Percentiles rank a stretch among this genome's conserved stretches.
These are phyloP conservation scores for Globodera ellingtonae DNA, from an alignment of 1,140 invertebrate species.

Conservation along the genomic window DNA sequence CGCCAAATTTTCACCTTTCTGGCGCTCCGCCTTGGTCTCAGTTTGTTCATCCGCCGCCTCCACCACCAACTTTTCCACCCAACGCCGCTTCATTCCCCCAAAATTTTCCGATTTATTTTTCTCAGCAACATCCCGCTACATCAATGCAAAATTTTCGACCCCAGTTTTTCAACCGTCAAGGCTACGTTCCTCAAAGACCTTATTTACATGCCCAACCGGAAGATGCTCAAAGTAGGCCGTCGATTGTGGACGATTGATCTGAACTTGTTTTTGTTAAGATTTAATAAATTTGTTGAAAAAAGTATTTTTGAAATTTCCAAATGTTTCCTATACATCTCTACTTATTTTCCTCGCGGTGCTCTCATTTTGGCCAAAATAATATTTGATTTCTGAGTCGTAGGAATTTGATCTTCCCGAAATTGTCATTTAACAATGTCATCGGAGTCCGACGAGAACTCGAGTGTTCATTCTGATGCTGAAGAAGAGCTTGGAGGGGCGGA, in stretches of 20 bases:
- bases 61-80: constrained; percentile 12
- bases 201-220: not conserved
- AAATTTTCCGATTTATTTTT: not conserved
- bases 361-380: no score
- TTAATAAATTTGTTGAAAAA: no score
- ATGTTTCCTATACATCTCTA: no score
- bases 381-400: no score
- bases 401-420: no score
- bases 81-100: not conserved
- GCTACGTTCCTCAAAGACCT: not conserved
- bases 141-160: not conserved
- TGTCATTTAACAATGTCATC: constrained; percentile 12
- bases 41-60: constrained; percentile 1
- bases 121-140: not conserved
- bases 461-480: constrained; percentile 23
- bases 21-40: not conserved
- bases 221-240: not conserved
- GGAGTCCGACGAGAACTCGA: constrained; percentile 19
- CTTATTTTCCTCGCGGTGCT: no score
- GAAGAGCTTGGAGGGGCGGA: constrained; percentile 5
- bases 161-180: not conserved
- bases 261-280: not conserved
- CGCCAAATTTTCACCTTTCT: not conserved
- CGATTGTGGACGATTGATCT: not conserved
- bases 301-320: no score